phyloP scores from a whole-genome alignment of 2,113 vertebrate species.

The Dolichotis patagonum region DNA sequence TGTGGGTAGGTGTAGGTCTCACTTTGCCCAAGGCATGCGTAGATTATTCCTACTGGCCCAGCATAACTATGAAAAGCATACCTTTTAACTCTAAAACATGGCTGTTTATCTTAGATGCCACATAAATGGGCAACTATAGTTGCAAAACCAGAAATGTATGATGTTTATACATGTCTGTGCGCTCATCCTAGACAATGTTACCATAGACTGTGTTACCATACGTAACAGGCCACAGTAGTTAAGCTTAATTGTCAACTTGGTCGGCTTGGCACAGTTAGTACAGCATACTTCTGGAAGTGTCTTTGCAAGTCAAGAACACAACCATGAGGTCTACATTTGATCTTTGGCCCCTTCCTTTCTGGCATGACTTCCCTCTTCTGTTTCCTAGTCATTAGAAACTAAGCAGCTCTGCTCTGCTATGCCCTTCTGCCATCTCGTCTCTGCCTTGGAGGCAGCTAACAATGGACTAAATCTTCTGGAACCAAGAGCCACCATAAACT shows the following conservation, averaged over 20 bases:
- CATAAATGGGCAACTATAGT: background rate
- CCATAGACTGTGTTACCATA: background rate
- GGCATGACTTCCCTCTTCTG: background rate
- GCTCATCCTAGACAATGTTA: background rate
- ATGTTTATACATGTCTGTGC: accelerated
- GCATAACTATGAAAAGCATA: background rate
- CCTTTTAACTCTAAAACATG: background rate
- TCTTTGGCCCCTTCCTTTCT: background rate
- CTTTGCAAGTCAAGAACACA: background rate
- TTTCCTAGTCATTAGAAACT: background rate
- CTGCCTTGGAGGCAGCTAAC: background rate
- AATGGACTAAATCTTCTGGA: background rate
- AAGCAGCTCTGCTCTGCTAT: background rate
- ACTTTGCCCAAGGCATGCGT: background rate
- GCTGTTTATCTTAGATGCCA: background rate
- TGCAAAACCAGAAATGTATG: background rate
- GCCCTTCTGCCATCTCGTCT: background rate
- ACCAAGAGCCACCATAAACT: background rate
- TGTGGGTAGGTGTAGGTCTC: too few relatives aligned
- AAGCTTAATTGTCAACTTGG: background rate
- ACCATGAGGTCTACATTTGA: background rate
- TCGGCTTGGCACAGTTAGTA: background rate
- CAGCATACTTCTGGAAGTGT: background rate
- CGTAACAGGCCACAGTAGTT: background rate
- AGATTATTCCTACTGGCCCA: background rate